phyloP scores from a whole-genome alignment of 2,113 vertebrate species.

The Onychostoma macrolepis region DNA sequence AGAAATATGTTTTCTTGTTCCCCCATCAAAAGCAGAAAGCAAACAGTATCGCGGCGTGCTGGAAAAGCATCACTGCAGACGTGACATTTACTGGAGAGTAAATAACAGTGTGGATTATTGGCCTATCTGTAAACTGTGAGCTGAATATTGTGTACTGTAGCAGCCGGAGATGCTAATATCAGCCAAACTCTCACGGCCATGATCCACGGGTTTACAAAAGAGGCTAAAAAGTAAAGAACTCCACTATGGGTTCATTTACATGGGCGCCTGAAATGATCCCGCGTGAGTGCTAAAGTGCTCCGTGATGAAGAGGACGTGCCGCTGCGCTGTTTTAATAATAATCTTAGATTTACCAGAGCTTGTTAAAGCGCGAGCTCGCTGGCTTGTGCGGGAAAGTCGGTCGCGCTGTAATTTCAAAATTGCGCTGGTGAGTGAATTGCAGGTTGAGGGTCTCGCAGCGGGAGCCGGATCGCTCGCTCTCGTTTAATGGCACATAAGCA shows the following conservation, averaged over 20 bases:
- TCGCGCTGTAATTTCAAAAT: slow-evolving; percentile 77
- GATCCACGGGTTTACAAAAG: background rate
- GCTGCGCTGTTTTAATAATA: slow-evolving; percentile 29
- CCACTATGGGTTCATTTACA: slow-evolving; percentile 21
- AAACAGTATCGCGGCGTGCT: slow-evolving; percentile 82
- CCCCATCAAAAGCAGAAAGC: slow-evolving; percentile 88
- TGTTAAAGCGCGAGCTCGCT: slow-evolving; percentile 36
- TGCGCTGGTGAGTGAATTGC: slow-evolving; percentile 72
- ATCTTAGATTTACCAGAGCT: slow-evolving; percentile 36
- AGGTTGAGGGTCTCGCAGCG: slow-evolving; percentile 76
- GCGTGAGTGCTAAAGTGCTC: slow-evolving; percentile 17
- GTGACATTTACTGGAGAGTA: slow-evolving; percentile 89
- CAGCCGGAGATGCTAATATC: slow-evolving; percentile 1
- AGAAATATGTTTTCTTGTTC: slow-evolving; percentile 90
- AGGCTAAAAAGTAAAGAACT: background rate
- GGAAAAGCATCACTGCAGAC: slow-evolving; percentile 72
- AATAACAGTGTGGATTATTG: slow-evolving; percentile 85
- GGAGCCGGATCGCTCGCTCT: slow-evolving; percentile 72
- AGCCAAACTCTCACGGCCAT: background rate
- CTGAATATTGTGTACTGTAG: background rate
- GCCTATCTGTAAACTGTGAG: slow-evolving; percentile 89
- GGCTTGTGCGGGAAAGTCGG: slow-evolving; percentile 64
- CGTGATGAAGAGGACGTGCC: background rate
- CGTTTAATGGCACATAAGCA: slow-evolving; percentile 81
- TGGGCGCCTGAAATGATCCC: slow-evolving; percentile 33